These are phyloP conservation scores for Pyxicephalus adspersus DNA, from an alignment of 2,113 vertebrate species.

Conservation along the genomic window DNA sequence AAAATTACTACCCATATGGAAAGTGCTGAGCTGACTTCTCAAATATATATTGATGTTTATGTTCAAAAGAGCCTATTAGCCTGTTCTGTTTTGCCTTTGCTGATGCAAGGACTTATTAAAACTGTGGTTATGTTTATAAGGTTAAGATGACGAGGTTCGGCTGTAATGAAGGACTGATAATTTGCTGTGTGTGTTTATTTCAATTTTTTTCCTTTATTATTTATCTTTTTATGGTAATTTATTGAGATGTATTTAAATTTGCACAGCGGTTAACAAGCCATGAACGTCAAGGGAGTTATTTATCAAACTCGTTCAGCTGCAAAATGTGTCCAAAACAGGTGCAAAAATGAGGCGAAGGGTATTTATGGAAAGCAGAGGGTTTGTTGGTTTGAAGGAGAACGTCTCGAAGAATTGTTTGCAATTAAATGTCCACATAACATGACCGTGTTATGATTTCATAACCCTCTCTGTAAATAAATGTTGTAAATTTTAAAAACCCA, in stretches of 20 bases:
- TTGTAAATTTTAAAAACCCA: no score
- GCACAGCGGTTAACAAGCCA: constrained; percentile 47
- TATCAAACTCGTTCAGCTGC: constrained; percentile 7
- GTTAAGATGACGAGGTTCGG: constrained; percentile 31
- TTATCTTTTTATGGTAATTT: constrained; percentile 53
- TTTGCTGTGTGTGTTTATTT: constrained; percentile 51
- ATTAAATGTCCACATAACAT: no score
- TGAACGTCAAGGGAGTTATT: constrained; percentile 46
- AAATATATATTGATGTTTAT: constrained; percentile 72
- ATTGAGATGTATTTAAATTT: constrained; percentile 53
- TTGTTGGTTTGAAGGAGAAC: not conserved
- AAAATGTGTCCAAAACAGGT: constrained; percentile 36
- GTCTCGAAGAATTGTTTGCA: no score
- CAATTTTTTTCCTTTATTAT: constrained; percentile 10
- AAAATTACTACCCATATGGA: constrained; percentile 70
- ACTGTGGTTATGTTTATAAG: constrained; percentile 48
- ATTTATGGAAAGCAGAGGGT: not conserved
- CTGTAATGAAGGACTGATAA: constrained; percentile 42
- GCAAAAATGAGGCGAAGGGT: constrained; percentile 14
- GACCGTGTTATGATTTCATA: no score
- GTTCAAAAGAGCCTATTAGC: constrained; percentile 67
- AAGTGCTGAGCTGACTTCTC: constrained; percentile 68
- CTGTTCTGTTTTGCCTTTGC: constrained; percentile 65
- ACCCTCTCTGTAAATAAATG: no score
- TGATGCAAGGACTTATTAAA: constrained; percentile 64